These are phyloP conservation scores for Speoplatyrhinus poulsoni DNA, from an alignment of 2,113 vertebrate genomes.

Conservation along the genomic window DNA sequence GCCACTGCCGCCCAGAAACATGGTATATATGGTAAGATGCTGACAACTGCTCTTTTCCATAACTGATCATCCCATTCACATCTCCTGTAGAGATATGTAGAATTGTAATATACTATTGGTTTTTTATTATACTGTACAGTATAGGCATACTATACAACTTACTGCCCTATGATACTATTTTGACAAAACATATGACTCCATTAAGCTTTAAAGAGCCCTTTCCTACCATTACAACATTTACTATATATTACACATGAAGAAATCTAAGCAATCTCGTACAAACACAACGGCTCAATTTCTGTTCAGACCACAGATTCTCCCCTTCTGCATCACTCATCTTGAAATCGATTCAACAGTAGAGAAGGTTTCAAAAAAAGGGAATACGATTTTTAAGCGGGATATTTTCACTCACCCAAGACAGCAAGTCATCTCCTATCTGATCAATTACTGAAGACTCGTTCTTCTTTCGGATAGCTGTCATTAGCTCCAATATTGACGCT, in stretches of 20 bases:
- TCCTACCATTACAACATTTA: background rate
- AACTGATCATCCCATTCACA: too few species aligned
- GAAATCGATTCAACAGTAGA: constrained; percentile 45
- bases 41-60: background rate
- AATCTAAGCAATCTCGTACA: constrained; percentile 21
- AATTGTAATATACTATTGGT: too few species aligned
- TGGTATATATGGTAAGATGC: constrained; percentile 13
- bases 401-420: constrained; percentile 88
- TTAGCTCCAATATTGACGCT: constrained; percentile 92
- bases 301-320: constrained; percentile 22
- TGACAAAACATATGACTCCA: too few species aligned
- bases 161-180: too few species aligned
- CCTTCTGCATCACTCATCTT: constrained; percentile 44
- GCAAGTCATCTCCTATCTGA: constrained; percentile 93
- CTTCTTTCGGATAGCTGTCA: constrained; percentile 89
- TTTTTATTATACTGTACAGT: too few species aligned
- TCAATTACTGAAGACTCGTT: constrained; percentile 93
- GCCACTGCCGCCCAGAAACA: too few species aligned
- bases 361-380: constrained; percentile 45
- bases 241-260: background rate
- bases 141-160: too few species aligned
- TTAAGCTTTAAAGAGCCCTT: background rate
- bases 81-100: too few species aligned
- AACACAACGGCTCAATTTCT: constrained; percentile 38
- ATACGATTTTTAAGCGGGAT: constrained; percentile 42